A percentile compares a stretch with the other conserved stretches of the same genome.
Conservation (phyloP, 2,888 invertebrate species). For the Synanthedon formicaeformis region DNA sequence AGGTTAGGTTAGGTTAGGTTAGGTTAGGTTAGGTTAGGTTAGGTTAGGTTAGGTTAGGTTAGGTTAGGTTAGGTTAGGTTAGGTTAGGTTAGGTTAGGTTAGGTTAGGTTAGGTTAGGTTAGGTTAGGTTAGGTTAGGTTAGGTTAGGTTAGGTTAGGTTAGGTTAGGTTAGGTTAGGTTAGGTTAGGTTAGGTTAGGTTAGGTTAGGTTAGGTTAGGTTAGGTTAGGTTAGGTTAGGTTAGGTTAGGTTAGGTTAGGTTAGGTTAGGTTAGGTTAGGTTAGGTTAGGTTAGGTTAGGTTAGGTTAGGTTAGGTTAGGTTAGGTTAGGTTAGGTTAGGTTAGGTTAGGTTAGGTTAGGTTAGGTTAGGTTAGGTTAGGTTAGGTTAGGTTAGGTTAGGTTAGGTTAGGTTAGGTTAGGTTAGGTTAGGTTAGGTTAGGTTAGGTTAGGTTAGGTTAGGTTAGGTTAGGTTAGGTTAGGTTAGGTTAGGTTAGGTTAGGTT, state of each 20-base stretch:
- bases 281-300: constrained; percentile 10
- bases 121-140: constrained; percentile 12
- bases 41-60: too few relatives aligned
- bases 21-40: too few relatives aligned
- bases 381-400: constrained; percentile 11
- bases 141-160: constrained; percentile 10
- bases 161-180: constrained; percentile 12
- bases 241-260: constrained; percentile 10
- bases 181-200: constrained; percentile 10
- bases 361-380: constrained; percentile 10
- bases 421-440: constrained; percentile 10
- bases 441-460: constrained; percentile 12
- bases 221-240: constrained; percentile 11
- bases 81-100: too few relatives aligned
- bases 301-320: constrained; percentile 12
- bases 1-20: too few relatives aligned
- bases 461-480: constrained; percentile 10
- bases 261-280: constrained; percentile 12
- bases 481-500: constrained; percentile 12
- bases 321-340: constrained; percentile 10
- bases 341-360: constrained; percentile 12
- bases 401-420: constrained; percentile 11
- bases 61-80: too few relatives aligned
- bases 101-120: too few relatives aligned
- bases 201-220: constrained; percentile 11